Evolutionary conservation across 2,888 invertebrate species (phyloP), one percentile per base, ranked within the genome.

Genomic region (Dicranocentrus wangi): DNA sequence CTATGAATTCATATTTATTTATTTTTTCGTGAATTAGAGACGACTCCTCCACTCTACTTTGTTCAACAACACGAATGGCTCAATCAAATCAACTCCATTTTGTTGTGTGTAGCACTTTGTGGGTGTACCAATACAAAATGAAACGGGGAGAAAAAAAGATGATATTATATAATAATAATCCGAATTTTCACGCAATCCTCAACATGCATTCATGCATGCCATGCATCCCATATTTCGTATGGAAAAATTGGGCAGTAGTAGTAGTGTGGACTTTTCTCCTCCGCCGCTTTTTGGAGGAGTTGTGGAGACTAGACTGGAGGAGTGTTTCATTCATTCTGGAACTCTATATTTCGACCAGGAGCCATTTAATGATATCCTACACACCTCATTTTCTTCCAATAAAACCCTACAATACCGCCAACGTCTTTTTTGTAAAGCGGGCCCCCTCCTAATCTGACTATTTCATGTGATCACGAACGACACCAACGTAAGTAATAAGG

Each of bases 361-460:
- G 78, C 78, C 78, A 70, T 69, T 77, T 77, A 77, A 77, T 77
- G 76, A 77, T 78, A 78, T 78, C 78, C 55, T 78, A 55, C 70
- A 55, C 78, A 78, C 78, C 78, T 78, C 42, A 70, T 78, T 63
- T 78, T 78, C 78, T 78, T 78, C 63, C 78, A 78, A 70, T 78
- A 78, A 78, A 78, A 78, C 53, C 27, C 27, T 55, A 42, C 60
- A 21, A 23, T 19, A 61, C 61, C 39, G 39, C 21, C 51, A 55
- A 47, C 21, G 21, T 27, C n/a, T 66, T n/a, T 61, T 72, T 47
- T 61, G 51, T 51, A 27, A 15, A 17, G 25, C 21, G 60, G 17
- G 32, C 77, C 58, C 60, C 68, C 77, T 77, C 51, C 69, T 77
- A 69, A 77, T 78, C 78, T 70, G 42, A 51, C 51, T 63, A 23